A percentile compares a stretch with the other conserved stretches of the same genome.
Evolutionary conservation across 2,113 vertebrate genomes (phyloP).

Genomic region (Peromyscus californicus): DNA sequence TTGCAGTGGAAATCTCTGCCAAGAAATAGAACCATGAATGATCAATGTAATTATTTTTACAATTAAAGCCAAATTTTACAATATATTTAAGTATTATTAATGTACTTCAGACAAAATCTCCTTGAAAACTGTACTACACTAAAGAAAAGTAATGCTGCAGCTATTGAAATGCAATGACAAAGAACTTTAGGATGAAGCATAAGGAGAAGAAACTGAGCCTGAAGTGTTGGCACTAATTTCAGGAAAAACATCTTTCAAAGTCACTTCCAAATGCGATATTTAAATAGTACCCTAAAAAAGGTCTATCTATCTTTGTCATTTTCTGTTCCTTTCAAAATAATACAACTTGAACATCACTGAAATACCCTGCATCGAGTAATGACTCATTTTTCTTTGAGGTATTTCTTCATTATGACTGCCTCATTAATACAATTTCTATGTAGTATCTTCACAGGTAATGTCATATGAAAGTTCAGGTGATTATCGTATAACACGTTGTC

Average conservation of each 20-base stretch:
- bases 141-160: neutral
- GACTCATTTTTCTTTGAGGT: constrained; percentile 43
- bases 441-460: constrained; percentile 29
- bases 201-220: constrained; percentile 15
- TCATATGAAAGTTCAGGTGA: constrained; percentile 42
- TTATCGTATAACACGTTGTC: neutral
- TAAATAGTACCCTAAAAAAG: constrained; percentile 60
- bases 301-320: constrained; percentile 62
- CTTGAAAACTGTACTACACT: constrained; percentile 36
- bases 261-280: constrained; percentile 65
- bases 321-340: constrained; percentile 65
- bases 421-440: constrained; percentile 68
- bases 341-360: constrained; percentile 41
- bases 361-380: constrained; percentile 54
- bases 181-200: constrained; percentile 47
- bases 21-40: constrained; percentile 49
- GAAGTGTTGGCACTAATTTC: constrained; percentile 59
- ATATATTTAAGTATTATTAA: constrained; percentile 50
- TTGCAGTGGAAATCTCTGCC: constrained; percentile 43
- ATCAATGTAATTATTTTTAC: constrained; percentile 61
- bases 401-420: constrained; percentile 34
- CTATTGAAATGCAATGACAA: constrained; percentile 61
- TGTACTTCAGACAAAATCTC: neutral
- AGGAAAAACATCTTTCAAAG: constrained; percentile 57
- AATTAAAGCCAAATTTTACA: constrained; percentile 64